Conservation (phyloP, 2,113 vertebrate species). For the Pardalotus punctatus region DNA sequence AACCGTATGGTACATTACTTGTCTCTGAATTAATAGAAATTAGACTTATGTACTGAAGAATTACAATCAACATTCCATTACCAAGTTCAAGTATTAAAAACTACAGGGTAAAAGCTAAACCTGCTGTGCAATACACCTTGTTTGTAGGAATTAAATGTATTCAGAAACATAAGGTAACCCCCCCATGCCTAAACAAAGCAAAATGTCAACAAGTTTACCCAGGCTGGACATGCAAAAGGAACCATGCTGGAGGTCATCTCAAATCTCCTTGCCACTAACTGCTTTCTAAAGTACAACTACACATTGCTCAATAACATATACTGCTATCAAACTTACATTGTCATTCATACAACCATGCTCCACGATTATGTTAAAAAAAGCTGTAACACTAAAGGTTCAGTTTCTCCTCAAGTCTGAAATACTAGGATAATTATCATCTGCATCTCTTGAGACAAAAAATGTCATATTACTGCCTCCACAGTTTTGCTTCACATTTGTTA, state of each 20-base stretch:
- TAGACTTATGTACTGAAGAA: not conserved
- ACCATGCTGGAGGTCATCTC: not conserved
- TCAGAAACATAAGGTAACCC: not conserved
- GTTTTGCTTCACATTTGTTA: not conserved
- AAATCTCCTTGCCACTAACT: not conserved
- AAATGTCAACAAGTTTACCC: not conserved
- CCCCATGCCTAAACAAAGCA: not conserved
- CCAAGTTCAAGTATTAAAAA: not conserved
- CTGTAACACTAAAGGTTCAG: not conserved
- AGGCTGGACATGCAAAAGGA: not conserved
- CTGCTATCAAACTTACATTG: not conserved
- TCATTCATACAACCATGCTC: not conserved
- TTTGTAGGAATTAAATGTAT: not conserved
- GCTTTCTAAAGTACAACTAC: not conserved
- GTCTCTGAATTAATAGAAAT: not conserved
- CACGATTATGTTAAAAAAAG: not conserved
- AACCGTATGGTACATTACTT: not conserved
- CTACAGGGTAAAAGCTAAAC: not conserved
- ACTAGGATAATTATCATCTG: not conserved
- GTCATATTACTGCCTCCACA: rapidly evolving
- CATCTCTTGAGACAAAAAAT: not conserved
- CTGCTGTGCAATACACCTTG: not conserved
- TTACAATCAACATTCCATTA: not conserved
- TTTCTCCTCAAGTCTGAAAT: not conserved
- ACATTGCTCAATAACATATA: not conserved